Conservation (phyloP, 2,888 invertebrate species). For the Nomada fabriciana region DNA sequence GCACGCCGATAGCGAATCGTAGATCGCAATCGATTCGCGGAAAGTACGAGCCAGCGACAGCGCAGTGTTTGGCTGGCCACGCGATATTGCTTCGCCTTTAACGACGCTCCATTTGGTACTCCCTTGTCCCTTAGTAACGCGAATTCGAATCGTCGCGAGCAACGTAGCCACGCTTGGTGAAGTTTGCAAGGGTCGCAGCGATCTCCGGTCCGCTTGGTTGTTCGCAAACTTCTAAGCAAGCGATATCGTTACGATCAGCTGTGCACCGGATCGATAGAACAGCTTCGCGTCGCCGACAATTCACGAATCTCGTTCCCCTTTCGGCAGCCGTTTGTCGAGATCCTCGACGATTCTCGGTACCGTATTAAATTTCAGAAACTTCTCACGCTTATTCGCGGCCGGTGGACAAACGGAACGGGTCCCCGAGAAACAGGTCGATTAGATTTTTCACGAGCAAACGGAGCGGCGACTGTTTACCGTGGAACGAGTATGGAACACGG, state of each 20-base stretch:
- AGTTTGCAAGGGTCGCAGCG: constrained; percentile 1
- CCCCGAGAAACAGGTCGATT: too few relatives aligned
- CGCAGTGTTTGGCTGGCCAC: background rate
- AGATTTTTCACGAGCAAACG: too few relatives aligned
- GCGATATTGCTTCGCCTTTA: background rate
- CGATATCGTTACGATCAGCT: constrained; percentile 55
- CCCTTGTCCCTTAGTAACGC: too few relatives aligned
- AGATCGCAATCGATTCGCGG: constrained; percentile 51
- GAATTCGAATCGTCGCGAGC: constrained; percentile 20
- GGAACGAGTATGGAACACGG: background rate
- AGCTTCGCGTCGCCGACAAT: constrained; percentile 59
- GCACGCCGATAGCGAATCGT: constrained; percentile 52
- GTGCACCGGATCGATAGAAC: constrained; percentile 75
- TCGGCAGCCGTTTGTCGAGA: too few relatives aligned
- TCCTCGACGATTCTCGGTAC: too few relatives aligned
- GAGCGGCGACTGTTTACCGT: too few relatives aligned
- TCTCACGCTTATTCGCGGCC: background rate
- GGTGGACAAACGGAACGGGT: background rate
- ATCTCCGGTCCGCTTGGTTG: constrained; percentile 14
- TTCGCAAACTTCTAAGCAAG: constrained; percentile 36
- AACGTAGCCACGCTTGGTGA: background rate
- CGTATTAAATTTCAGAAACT: background rate
- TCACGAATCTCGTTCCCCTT: constrained; percentile 2
- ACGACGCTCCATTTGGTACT: background rate
- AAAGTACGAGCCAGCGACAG: constrained; percentile 39